phyloP scores from a whole-genome alignment of 1,140 invertebrate species.

The Yoshiicerus persimilis region DNA sequence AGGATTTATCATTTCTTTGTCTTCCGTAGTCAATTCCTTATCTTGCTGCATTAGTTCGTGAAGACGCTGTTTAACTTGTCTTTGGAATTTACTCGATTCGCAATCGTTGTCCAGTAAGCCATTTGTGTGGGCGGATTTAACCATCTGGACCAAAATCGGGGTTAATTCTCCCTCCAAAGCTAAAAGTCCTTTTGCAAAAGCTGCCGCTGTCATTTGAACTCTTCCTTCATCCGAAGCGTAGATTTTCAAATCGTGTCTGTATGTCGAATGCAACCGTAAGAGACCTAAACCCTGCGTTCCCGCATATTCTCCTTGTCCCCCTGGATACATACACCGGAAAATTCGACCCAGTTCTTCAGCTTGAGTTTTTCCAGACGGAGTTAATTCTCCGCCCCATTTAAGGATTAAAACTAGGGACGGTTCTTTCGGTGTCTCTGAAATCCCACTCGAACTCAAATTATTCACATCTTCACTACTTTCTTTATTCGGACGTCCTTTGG shows the following conservation, averaged over 20 bases:
- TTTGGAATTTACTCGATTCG: slow-evolving; percentile 93
- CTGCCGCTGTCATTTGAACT: slow-evolving; percentile 99
- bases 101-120: slow-evolving; percentile 97
- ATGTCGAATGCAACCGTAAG: slow-evolving; percentile 93
- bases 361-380: slow-evolving; percentile 74
- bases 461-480: slow-evolving; percentile 87
- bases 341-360: slow-evolving; percentile 96
- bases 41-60: slow-evolving; percentile 92
- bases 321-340: slow-evolving; percentile 96
- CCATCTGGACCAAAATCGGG: slow-evolving; percentile 99
- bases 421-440: slow-evolving; percentile 75
- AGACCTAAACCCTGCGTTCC: slow-evolving; percentile 90
- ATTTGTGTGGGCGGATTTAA: slow-evolving; percentile 96
- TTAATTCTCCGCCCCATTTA: slow-evolving; percentile 99
- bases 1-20: slow-evolving; percentile 85
- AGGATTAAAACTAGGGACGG: slow-evolving; percentile 91
- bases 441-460: slow-evolving; percentile 28
- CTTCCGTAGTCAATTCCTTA: slow-evolving; percentile 81
- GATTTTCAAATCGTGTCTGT: slow-evolving; percentile 98
- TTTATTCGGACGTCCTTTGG: slow-evolving; percentile 76
- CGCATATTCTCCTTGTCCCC: slow-evolving; percentile 67
- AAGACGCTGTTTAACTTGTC: slow-evolving; percentile 89
- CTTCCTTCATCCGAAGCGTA: slow-evolving; percentile 99
- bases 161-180: slow-evolving; percentile 97
- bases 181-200: slow-evolving; percentile 96